Conservation (phyloP, 1,140 invertebrate species). For the Caenorhabditis tropicalis region DNA sequence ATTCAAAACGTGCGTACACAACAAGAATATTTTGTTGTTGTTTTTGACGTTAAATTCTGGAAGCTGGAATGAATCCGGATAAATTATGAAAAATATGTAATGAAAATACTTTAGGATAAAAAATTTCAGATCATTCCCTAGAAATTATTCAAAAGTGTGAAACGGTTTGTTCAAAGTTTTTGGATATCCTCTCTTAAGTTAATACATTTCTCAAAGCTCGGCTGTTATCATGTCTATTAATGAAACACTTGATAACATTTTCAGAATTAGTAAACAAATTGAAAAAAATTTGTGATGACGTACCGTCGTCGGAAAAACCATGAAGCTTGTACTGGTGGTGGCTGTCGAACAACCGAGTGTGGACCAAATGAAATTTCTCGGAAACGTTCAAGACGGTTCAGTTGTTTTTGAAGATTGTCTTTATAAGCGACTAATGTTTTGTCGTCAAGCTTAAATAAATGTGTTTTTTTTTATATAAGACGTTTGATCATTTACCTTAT, state of each 20-base stretch:
- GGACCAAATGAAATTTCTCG: conserved; percentile 63
- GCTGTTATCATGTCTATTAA: too few species aligned
- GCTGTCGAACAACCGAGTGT: conserved; percentile 67
- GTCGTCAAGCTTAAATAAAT: conserved; percentile 65
- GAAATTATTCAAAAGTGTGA: too few species aligned
- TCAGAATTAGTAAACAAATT: background rate
- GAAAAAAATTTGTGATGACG: background rate
- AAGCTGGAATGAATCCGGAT: background rate
- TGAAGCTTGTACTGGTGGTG: conserved; percentile 58
- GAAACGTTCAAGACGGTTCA: conserved; percentile 69
- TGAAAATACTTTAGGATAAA: too few species aligned
- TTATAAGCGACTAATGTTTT: conserved; percentile 68
- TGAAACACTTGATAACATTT: too few species aligned
- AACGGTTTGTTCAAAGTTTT: too few species aligned
- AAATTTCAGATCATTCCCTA: too few species aligned
- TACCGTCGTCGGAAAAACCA: conserved; percentile 70
- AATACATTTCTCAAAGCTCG: too few species aligned
- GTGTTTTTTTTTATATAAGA: background rate
- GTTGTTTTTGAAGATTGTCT: conserved; percentile 63
- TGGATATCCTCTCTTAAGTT: too few species aligned
- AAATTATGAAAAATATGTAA: too few species aligned
- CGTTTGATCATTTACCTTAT: conserved; percentile 62
- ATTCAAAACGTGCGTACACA: too few species aligned
- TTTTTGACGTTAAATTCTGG: too few species aligned
- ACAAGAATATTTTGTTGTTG: too few species aligned